These are phyloP conservation scores for Echiichthys vipera DNA, from an alignment of 2,797 vertebrate species.

Conservation along the genomic window DNA sequence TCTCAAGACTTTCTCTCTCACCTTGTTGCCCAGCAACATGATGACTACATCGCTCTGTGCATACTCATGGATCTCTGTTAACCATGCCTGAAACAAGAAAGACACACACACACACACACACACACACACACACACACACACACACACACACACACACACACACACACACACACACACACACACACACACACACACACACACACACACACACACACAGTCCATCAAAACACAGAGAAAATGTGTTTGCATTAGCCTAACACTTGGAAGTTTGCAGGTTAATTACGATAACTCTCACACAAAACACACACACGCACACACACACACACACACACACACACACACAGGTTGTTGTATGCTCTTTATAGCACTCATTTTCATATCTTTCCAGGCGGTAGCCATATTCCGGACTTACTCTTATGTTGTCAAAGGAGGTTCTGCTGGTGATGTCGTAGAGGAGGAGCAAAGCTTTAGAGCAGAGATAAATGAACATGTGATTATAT, in stretches of 20 bases:
- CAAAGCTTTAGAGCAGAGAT: conserved; percentile 81
- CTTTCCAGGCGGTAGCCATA: not conserved
- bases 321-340: not conserved
- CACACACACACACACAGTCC: too few relatives aligned
- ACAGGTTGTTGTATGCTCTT: conserved; percentile 4
- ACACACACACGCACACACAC: not conserved
- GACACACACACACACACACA: conserved; percentile 12
- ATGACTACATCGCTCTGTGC: conserved; percentile 96
- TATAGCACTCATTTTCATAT: not conserved
- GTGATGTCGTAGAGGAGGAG: conserved; percentile 95
- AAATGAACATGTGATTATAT: not conserved
- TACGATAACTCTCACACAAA: not conserved
- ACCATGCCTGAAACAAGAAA: conserved; percentile 88
- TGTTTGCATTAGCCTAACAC: not conserved
- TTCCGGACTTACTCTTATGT: conserved; percentile 87
- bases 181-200: too few relatives aligned
- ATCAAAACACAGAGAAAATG: conserved; percentile 6
- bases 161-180: too few relatives aligned
- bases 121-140: too few relatives aligned
- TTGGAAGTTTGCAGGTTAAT: not conserved
- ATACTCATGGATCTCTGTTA: conserved; percentile 95
- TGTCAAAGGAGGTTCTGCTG: conserved; percentile 92
- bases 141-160: too few relatives aligned
- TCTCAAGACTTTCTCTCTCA: conserved; percentile 66
- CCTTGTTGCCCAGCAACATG: conserved; percentile 99